phyloP scores from a whole-genome alignment of 2,113 vertebrate genomes.

The Poeciliopsis turrubarensis region DNA sequence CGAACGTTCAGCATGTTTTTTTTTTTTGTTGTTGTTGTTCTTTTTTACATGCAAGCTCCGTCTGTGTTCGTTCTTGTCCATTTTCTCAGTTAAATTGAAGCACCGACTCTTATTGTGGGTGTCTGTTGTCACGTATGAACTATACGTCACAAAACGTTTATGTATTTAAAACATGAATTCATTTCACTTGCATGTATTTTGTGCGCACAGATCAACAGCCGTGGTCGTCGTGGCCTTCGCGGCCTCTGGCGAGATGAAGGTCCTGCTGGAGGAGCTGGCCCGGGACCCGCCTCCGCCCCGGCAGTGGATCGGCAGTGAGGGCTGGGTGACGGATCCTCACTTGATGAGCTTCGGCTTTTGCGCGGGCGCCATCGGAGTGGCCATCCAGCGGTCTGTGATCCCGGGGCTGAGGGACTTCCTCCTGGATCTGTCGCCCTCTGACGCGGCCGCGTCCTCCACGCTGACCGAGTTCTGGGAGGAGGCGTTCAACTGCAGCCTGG shows the following conservation, averaged over 20 bases:
- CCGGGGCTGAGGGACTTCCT: neutral
- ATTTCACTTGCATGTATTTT: neutral
- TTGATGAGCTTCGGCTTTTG: neutral
- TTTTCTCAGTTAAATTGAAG: neutral
- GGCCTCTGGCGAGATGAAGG: constrained; percentile 57
- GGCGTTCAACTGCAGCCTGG: constrained; percentile 9
- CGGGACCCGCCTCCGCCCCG: constrained; percentile 13
- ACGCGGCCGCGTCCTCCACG: neutral
- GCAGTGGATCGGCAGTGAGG: neutral
- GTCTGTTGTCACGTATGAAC: neutral
- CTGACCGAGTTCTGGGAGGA: neutral
- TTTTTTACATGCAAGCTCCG: no score
- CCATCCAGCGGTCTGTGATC: neutral
- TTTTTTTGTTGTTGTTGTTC: no score
- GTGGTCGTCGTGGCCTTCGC: constrained; percentile 72
- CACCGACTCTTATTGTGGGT: neutral
- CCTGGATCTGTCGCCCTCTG: neutral
- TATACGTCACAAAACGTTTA: neutral
- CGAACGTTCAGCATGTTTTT: neutral
- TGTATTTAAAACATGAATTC: neutral
- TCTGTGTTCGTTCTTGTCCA: neutral
- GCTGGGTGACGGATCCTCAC: neutral
- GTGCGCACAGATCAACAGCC: constrained; percentile 65
- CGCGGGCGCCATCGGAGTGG: neutral
- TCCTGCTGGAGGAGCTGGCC: constrained; percentile 65